phyloP scores from a whole-genome alignment of 2,113 vertebrate genomes.

The Percina caprodes region DNA sequence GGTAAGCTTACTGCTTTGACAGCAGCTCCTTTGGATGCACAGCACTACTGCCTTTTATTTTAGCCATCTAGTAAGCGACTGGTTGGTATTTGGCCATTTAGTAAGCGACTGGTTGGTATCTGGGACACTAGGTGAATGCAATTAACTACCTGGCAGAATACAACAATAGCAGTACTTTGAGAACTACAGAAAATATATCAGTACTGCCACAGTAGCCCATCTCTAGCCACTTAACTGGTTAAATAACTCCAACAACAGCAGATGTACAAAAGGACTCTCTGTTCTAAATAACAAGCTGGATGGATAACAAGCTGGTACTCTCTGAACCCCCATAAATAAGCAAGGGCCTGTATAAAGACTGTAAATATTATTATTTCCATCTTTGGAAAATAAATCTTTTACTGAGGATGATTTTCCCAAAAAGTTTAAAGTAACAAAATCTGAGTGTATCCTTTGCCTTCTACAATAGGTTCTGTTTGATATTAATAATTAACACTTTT shows the following conservation, averaged over 20 bases:
- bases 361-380: constrained; percentile 4
- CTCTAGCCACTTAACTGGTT: constrained; percentile 49
- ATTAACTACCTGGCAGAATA: background rate
- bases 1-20: background rate
- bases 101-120: background rate
- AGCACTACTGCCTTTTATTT: constrained; percentile 7
- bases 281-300: constrained; percentile 53
- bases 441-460: too few relatives aligned
- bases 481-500: background rate
- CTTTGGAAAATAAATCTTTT: background rate
- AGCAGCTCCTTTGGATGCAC: background rate
- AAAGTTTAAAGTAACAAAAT: constrained; percentile 1
- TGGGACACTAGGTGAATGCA: background rate
- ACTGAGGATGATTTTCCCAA: background rate
- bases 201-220: constrained; percentile 25
- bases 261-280: constrained; percentile 64
- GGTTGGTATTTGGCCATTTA: background rate
- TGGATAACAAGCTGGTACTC: constrained; percentile 49
- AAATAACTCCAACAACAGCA: constrained; percentile 62
- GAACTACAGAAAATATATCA: constrained; percentile 27
- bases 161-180: constrained; percentile 17
- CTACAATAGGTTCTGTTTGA: background rate
- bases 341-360: background rate
- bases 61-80: background rate
- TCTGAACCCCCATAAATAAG: constrained; percentile 28